A percentile compares a stretch with the other conserved stretches of the same genome.
Evolutionary conservation across 1,140 invertebrate species (phyloP).

Genomic region (Sarcophaga bullata): DNA sequence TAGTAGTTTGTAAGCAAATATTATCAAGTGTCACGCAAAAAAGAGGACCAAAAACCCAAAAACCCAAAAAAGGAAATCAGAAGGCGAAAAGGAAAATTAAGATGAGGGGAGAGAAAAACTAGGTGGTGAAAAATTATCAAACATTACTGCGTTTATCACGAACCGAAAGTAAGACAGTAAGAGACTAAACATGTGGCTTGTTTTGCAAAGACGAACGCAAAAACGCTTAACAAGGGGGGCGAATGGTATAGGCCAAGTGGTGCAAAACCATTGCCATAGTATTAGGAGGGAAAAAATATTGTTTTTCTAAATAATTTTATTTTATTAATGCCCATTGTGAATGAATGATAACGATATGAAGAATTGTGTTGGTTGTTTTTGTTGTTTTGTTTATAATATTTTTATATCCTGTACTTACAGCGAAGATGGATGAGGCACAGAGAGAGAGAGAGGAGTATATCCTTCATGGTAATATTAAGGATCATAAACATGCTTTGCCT

Average conservation of each 20-base stretch:
- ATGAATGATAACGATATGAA: too few species aligned
- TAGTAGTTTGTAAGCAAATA: not conserved
- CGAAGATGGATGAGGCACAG: too few species aligned
- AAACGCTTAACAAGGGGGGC: not conserved
- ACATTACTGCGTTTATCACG: not conserved
- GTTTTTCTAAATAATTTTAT: not conserved
- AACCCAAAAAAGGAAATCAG: not conserved
- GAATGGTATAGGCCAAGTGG: not conserved
- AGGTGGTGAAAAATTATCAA: constrained; percentile 27
- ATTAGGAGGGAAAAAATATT: not conserved
- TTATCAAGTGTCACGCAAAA: not conserved
- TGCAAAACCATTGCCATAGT: too few species aligned
- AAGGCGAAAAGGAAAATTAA: too few species aligned
- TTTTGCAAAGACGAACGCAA: not conserved
- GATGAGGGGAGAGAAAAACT: not conserved
- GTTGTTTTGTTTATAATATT: too few species aligned
- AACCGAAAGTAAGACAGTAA: too few species aligned
- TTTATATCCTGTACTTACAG: too few species aligned
- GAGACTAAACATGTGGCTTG: not conserved
- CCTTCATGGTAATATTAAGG: not conserved
- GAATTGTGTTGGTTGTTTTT: too few species aligned
- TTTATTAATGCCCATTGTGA: too few species aligned
- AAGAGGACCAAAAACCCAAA: not conserved
- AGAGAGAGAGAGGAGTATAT: too few species aligned
- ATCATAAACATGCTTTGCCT: not conserved